Conservation (phyloP, 64 coral and sea anemone species). For the Stichodactyla helianthus region DNA sequence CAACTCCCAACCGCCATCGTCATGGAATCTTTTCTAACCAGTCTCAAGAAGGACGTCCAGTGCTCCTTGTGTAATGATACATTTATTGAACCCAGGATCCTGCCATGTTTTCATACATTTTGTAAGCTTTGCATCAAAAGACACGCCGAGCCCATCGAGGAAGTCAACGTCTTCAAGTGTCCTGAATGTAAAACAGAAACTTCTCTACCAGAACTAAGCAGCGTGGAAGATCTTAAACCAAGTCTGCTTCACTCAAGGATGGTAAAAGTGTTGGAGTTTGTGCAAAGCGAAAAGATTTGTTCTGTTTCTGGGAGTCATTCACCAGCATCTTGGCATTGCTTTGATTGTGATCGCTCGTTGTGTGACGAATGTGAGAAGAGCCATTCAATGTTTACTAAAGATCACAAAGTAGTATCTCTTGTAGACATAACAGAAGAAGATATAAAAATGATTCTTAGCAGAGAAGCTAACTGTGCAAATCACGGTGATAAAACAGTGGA, state of each 20-base stretch:
- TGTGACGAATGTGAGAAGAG: neutral
- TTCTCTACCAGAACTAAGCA: neutral
- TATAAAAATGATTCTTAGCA: neutral
- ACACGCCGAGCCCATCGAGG: neutral
- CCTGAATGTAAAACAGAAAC: neutral
- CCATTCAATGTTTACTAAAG: neutral
- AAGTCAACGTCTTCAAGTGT: conserved; percentile 12
- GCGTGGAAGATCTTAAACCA: conserved; percentile 1
- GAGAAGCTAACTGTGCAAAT: too few species aligned
- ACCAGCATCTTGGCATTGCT: neutral
- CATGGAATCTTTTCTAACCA: too few species aligned
- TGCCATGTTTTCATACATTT: conserved; percentile 1
- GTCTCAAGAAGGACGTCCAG: too few species aligned
- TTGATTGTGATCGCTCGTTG: neutral
- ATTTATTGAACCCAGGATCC: neutral
- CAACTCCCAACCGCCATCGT: too few species aligned
- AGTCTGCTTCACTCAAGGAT: neutral
- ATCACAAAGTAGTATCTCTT: neutral
- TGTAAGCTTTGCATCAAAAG: conserved; percentile 10
- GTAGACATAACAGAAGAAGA: neutral
- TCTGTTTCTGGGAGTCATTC: neutral
- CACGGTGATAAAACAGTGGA: neutral
- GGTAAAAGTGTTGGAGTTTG: neutral
- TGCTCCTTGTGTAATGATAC: neutral
- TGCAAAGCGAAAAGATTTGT: neutral